Evolutionary conservation across 2,113 vertebrate genomes (phyloP).

Genomic region (Sinocyclocheilus rhinocerous): DNA sequence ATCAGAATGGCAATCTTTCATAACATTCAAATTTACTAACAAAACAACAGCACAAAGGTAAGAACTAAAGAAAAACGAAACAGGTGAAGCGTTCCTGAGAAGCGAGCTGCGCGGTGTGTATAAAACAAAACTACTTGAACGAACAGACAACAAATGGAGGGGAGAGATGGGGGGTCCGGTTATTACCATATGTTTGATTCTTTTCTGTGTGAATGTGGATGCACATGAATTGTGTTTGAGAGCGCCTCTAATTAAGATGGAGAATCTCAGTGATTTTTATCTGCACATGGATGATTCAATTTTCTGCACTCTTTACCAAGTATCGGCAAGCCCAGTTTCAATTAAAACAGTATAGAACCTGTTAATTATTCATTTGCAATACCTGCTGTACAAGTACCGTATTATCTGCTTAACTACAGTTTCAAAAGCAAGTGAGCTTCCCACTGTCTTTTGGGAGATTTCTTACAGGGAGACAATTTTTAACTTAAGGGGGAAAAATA

Average conservation of each 20-base stretch:
- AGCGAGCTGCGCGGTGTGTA: neutral
- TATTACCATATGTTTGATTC: slow-evolving; percentile 68
- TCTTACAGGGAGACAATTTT: neutral
- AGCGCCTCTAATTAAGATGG: slow-evolving; percentile 73
- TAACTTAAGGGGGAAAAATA: neutral
- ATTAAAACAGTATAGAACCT: slow-evolving; percentile 70
- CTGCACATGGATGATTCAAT: slow-evolving; percentile 71
- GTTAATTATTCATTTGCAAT: slow-evolving; percentile 74
- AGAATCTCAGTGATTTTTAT: slow-evolving; percentile 68
- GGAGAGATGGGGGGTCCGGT: slow-evolving; percentile 21
- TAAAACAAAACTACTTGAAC: slow-evolving; percentile 37
- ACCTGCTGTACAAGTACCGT: slow-evolving; percentile 59
- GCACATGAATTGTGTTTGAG: slow-evolving; percentile 65
- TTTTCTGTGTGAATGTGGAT: slow-evolving; percentile 59
- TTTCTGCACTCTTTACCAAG: slow-evolving; percentile 68
- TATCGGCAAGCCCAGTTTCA: slow-evolving; percentile 66
- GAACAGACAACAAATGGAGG: slow-evolving; percentile 19
- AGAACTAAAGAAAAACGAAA: neutral
- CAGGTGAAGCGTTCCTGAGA: slow-evolving; percentile 2
- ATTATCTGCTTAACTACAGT: slow-evolving; percentile 37
- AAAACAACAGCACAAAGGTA: slow-evolving; percentile 31
- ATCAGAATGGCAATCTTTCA: slow-evolving; percentile 54
- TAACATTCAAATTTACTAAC: slow-evolving; percentile 58
- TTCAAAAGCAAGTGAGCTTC: neutral
- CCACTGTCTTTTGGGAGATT: neutral